Evolutionary conservation across 2,797 vertebrate species (phyloP).

Genomic region (Gymnopithys bicolor): DNA sequence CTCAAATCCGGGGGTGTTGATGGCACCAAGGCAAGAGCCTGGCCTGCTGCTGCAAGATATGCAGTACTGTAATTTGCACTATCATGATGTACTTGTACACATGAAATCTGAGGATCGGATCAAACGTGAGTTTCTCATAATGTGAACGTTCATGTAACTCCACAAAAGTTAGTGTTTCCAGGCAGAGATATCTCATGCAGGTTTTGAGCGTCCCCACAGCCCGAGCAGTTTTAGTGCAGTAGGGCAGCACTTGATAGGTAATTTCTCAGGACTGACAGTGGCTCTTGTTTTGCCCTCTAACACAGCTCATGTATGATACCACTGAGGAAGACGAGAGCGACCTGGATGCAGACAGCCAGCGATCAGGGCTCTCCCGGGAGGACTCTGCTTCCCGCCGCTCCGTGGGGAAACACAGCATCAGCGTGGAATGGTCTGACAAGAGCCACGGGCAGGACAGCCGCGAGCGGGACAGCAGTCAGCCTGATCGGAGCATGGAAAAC

Average conservation of each 20-base stretch:
- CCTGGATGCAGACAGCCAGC: conserved; percentile 27
- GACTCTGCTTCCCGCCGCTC: not conserved
- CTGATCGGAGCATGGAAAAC: conserved; percentile 15
- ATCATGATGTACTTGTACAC: rapidly evolving
- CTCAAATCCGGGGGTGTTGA: not conserved
- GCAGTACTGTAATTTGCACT: not conserved
- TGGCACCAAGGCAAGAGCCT: rapidly evolving
- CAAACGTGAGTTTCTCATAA: not conserved
- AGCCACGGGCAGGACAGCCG: conserved; percentile 27
- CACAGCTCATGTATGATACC: conserved; percentile 54
- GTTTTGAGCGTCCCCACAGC: rapidly evolving
- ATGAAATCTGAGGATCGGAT: not conserved
- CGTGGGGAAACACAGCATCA: not conserved
- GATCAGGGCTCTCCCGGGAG: not conserved
- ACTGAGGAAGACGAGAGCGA: conserved; percentile 48
- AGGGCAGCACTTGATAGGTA: not conserved
- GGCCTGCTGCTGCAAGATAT: not conserved
- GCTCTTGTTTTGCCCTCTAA: not conserved
- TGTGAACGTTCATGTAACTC: not conserved
- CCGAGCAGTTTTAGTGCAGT: not conserved
- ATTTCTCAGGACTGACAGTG: not conserved
- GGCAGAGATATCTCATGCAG: not conserved
- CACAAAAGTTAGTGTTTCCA: not conserved
- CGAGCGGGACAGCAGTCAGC: conserved; percentile 22
- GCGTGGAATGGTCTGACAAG: not conserved